These are phyloP conservation scores for Numenius phaeopus DNA, from an alignment of 2,797 vertebrate species.

Conservation along the genomic window DNA sequence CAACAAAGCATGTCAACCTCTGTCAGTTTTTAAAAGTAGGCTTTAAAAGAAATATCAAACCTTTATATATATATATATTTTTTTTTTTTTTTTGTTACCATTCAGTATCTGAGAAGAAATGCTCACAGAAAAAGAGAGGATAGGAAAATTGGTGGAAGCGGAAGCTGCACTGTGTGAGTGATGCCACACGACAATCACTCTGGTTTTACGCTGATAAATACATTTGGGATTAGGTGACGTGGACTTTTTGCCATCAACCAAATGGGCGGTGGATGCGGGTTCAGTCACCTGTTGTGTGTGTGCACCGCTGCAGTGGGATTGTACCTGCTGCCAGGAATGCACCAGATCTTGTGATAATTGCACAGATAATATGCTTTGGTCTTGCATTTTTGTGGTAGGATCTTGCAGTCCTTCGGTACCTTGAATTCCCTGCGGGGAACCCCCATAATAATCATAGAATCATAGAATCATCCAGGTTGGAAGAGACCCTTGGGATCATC, in stretches of 20 bases:
- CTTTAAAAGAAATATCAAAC: slow-evolving; percentile 49
- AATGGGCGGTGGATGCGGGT: background rate
- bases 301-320: background rate
- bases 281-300: background rate
- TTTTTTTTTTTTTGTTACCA: background rate
- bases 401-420: no score
- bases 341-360: background rate
- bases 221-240: background rate
- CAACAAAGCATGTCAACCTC: slow-evolving; percentile 76
- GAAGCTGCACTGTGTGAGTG: background rate
- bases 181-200: background rate
- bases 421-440: background rate
- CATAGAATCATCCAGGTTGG: no score
- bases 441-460: no score
- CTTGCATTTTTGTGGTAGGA: background rate
- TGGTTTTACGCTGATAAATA: background rate
- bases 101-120: background rate
- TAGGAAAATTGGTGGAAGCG: background rate
- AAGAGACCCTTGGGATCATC: no score
- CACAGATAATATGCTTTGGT: background rate
- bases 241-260: background rate
- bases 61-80: background rate
- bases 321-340: background rate
- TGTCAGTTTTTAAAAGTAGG: slow-evolving; percentile 71
- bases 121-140: background rate